Evolutionary conservation across 2,888 invertebrate species (phyloP), one percentile per base, ranked within the genome.

Genomic region (Drosophila rubida): DNA sequence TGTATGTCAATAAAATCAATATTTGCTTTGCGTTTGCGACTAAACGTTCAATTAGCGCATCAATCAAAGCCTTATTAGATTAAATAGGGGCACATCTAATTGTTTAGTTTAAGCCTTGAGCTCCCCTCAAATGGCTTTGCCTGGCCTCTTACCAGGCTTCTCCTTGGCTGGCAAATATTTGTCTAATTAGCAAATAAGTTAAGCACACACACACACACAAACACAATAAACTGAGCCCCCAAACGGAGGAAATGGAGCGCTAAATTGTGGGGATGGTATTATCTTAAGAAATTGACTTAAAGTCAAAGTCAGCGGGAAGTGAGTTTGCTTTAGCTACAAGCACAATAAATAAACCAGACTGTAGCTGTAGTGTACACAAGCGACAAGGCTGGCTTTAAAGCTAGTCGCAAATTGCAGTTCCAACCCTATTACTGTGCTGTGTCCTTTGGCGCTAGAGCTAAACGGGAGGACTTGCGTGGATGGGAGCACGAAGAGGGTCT

Each of bases 1-100:
- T 77, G 59, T 25, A 68, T 80, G 64, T 16, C 67, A 78, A 75
- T 80, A 84, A 78, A 80, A 81, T 85, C 69, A 80, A 85, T 81
- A 81, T 85, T 75, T 64, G 46, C 53, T 49, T 63, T 72, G 75
- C 59, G 62, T 62, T 63, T 62, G 51, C 53, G 67, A 59, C 67
- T 68, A 70, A 78, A 75, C 62, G 66, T 70, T 85, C 66, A 85
- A 75, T 79, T 75, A 73, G 66, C 60, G 62, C 65, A 73, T 73
- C 79, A 85, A 82, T 73, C 75, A 79, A 51, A 65, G 67, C 46
- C 44, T 23, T 13, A 23, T 60, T 46, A 60, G 51, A 59, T 35
- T 51, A 41, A 32, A 46, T 22, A 32, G 14, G 23, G 58, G 41
- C 19, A 58, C 19, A 49, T 41, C 41, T 22, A 32, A 32, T 27